phyloP scores from a whole-genome alignment of 2,797 vertebrate species.

The Zalophus californianus region DNA sequence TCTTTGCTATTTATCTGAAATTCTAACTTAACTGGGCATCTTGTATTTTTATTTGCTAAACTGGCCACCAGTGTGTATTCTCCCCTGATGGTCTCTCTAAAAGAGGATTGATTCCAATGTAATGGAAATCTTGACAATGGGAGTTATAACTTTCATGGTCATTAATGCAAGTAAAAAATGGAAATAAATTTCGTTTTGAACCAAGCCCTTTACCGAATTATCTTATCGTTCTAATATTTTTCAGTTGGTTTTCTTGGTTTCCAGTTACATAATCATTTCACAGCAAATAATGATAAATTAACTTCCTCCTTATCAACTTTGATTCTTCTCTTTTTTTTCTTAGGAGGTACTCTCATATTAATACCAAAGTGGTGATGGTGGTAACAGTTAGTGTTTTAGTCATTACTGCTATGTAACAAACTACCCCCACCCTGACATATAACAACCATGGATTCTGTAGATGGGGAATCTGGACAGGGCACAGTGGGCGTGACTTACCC shows the following conservation, averaged over 20 bases:
- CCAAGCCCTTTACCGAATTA: background rate
- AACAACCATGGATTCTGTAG: background rate
- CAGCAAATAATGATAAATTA: background rate
- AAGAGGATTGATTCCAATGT: background rate
- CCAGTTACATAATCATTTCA: constrained; percentile 18
- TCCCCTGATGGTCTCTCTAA: background rate
- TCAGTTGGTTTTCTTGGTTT: background rate
- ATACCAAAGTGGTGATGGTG: background rate
- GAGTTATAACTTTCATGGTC: background rate
- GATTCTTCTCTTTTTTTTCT: background rate
- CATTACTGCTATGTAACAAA: background rate
- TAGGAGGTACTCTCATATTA: background rate
- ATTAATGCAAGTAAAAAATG: background rate
- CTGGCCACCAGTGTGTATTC: background rate
- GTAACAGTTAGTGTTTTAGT: background rate
- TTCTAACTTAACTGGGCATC: background rate
- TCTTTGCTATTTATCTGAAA: background rate
- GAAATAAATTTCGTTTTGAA: background rate
- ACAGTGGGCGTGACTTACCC: background rate
- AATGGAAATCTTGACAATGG: background rate
- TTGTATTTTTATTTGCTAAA: constrained; percentile 7
- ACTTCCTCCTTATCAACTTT: background rate
- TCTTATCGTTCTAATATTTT: background rate
- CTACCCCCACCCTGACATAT: background rate
- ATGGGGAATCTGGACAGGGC: background rate